Evolutionary conservation across 2,888 invertebrate species (phyloP), one percentile per base, ranked within the genome.

Genomic region (Eulithis testata): DNA sequence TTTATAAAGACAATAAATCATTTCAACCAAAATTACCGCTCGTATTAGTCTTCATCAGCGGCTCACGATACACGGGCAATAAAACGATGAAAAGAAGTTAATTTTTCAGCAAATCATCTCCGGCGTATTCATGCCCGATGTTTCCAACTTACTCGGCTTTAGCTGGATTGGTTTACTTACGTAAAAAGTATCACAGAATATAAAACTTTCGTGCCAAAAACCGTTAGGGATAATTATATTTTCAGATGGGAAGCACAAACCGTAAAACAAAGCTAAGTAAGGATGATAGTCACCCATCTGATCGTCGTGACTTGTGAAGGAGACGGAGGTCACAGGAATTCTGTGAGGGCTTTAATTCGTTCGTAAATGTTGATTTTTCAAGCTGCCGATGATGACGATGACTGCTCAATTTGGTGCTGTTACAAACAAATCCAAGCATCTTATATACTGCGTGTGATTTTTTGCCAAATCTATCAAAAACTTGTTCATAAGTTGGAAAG

Each of bases 71-170:
- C 86, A 84, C 80, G 76, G 76, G 87, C 91, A 89, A 92, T 91
- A 91, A 91, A 90, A 91, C 90, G 91, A 90, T 91, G 91, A 89
- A 91, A 53, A 91, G 91, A 91, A 91, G 86, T 88, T 86, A 91
- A 91, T 91, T 92, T 93, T 91, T 91, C 88, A 90, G 90, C 91
- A 83, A 90, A 91, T 93, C 92, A 93, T 91, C 91, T 90, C 89
- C 89, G 90, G 89, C 79, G 84, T 36, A 50, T 59, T 59, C 37
- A 57, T 50, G 12, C 50, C 51, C 51, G 44, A 37, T 63, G 53
- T 54, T 60, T 53, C 67, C 67, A 67, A 61, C 60, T 53, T 9
- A 47, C 12, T 43, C 2, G 9, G 2, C 14, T 60, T 27, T 53
- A 14, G 55, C 21, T 36, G 3, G 8, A 67, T 60, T 43, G 49